A percentile compares a stretch with the other conserved stretches of the same genome.
Evolutionary conservation across 2,888 invertebrate species (phyloP).

Genomic region (Arge pagana): DNA sequence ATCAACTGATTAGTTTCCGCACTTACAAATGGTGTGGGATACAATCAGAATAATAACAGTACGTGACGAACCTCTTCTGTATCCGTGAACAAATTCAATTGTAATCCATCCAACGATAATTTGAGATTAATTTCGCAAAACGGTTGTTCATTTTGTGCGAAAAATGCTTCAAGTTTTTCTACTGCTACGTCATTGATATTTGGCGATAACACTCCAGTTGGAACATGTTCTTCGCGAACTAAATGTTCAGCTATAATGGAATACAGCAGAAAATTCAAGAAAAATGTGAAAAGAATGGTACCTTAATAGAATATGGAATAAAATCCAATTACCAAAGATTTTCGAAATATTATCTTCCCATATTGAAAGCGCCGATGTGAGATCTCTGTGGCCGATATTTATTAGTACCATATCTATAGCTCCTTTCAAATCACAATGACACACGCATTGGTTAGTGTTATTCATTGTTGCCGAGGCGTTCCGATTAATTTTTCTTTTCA

Average conservation of each 20-base stretch:
- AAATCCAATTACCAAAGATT: too few relatives aligned
- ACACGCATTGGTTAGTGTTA: conserved; percentile 54
- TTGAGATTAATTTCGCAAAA: conserved; percentile 55
- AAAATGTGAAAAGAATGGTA: too few relatives aligned
- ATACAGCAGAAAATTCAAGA: too few relatives aligned
- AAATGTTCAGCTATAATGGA: too few relatives aligned
- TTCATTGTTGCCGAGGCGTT: conserved; percentile 44
- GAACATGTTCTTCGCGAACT: conserved; percentile 42
- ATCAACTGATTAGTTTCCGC: too few relatives aligned
- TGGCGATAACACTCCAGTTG: conserved; percentile 14
- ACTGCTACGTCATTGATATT: conserved; percentile 62
- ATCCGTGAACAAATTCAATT: conserved; percentile 72
- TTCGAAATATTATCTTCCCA: conserved; percentile 72
- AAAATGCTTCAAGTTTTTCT: conserved; percentile 74
- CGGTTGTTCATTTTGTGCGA: conserved; percentile 67
- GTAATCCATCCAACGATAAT: conserved; percentile 72
- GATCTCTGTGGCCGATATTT: conserved; percentile 76
- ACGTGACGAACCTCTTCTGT: conserved; percentile 74
- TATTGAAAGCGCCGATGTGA: conserved; percentile 72
- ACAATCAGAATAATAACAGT: too few relatives aligned
- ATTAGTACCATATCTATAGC: conserved; percentile 69
- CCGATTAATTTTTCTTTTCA: conserved; percentile 68
- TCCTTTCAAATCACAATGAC: conserved; percentile 68
- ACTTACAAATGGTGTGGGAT: too few relatives aligned
- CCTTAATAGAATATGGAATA: too few relatives aligned